These are phyloP conservation scores for Athripsodes cinereus DNA, from an alignment of 2,888 invertebrate genomes.

Conservation along the genomic window DNA sequence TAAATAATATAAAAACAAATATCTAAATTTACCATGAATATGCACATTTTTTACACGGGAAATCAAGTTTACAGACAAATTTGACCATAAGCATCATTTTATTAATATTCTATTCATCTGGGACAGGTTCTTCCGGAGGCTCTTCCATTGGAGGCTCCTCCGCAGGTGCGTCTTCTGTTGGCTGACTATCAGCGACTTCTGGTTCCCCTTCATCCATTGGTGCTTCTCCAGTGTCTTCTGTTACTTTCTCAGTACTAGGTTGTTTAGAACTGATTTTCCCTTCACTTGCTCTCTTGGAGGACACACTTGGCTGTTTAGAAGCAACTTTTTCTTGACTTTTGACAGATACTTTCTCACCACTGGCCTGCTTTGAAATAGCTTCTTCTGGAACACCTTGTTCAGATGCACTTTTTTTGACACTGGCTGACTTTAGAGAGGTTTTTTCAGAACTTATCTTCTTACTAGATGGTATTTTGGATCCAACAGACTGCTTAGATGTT, in stretches of 20 bases:
- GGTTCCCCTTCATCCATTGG: background rate
- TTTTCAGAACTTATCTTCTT: background rate
- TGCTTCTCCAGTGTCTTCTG: background rate
- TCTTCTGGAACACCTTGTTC: background rate
- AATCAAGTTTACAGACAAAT: no score
- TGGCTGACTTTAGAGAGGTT: background rate
- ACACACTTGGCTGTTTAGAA: background rate
- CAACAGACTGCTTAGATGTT: background rate
- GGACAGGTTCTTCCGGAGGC: slow-evolving; percentile 1
- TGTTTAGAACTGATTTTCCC: background rate
- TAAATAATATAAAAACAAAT: no score
- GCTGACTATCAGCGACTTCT: background rate
- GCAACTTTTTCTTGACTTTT: background rate
- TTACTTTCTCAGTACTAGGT: background rate
- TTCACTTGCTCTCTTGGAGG: background rate
- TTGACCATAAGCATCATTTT: no score
- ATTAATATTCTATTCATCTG: background rate
- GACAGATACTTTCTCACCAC: slow-evolving; percentile 1
- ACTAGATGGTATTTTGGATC: background rate
- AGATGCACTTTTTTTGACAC: background rate
- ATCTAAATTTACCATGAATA: no score
- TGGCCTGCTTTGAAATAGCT: background rate
- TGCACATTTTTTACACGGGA: no score
- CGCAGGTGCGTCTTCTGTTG: slow-evolving; percentile 3
- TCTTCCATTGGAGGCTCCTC: slow-evolving; percentile 1